phyloP scores from a whole-genome alignment of 2,888 invertebrate species.

The Zhengitettix transpicula region DNA sequence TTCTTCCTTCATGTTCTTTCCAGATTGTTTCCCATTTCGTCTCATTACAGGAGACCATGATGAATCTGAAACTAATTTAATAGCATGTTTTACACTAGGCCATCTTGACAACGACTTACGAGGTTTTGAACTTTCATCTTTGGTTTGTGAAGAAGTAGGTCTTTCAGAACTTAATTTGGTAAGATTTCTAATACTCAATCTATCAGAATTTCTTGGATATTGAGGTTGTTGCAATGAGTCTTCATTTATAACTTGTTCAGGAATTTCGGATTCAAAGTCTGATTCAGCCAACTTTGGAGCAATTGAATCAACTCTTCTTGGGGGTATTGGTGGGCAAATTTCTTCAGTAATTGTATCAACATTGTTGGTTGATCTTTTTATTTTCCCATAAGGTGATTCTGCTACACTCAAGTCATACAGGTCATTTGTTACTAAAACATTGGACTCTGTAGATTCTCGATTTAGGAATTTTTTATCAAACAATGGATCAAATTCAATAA shows the following conservation, averaged over 20 bases:
- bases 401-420: background rate
- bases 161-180: too few species aligned
- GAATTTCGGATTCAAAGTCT: too few species aligned
- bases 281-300: conserved; percentile 16
- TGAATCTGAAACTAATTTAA: background rate
- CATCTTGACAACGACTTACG: conserved; percentile 11
- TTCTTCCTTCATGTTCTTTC: background rate
- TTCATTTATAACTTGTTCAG: too few species aligned
- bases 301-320: conserved; percentile 46
- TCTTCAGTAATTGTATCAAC: conserved; percentile 28
- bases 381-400: conserved; percentile 12
- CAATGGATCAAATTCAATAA: conserved; percentile 54
- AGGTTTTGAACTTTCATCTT: background rate
- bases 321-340: conserved; percentile 39
- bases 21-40: background rate
- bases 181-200: too few species aligned
- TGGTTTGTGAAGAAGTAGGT: background rate
- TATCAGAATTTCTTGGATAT: too few species aligned
- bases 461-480: conserved; percentile 8
- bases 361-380: conserved; percentile 17
- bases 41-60: background rate
- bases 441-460: background rate
- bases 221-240: too few species aligned
- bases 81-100: conserved; percentile 14
- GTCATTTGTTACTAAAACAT: background rate